Base-by-base conservation (phyloP, 1,140 invertebrate genomes). In the Cydia splendana region DNA sequence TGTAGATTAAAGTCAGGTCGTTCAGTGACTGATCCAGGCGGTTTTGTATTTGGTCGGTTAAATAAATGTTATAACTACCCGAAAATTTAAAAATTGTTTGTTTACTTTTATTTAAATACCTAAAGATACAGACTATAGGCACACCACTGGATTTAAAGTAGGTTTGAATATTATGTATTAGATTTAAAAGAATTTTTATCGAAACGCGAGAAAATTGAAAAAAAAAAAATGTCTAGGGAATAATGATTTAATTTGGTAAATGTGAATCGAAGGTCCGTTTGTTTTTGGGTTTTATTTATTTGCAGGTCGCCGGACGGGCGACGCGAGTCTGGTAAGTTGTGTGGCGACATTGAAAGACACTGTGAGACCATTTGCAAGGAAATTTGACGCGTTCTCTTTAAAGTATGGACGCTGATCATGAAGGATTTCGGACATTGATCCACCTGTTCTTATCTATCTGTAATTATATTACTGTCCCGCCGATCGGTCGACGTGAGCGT, bases 231-330 rank as follows among this genome's bases (percentile, higher is more conserved):
- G 34, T 38, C 34, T 71, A 71, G 67, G 20, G 3, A 10, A 62
- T 71, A 71, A 71, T 42, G n/a, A 71, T 71, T 71, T 71, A 38
- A 71, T 71, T 71, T 71, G 67, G 67, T 71, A 38, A 71, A 38
- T 71, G 67, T 38, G 30, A 71, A 71, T 34, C 34, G 67, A 71
- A 71, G 67, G 67, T 71, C 67, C 67, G 45, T 24, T 71, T 71
- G 67, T 45, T 71, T 71, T 71, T 38, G 38, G 67, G 38, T 71
- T 71, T 71, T 71, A 71, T 71, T 71, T 71, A 71, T 71, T 71
- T 71, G 34, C 67, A 71, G 67, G 34, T 71, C 34, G 67, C 12
- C 67, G 67, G 34, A 5, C n/a, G 5, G n/a, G 15, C 10, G 30
- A 18, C 67, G 67, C 5, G 28, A 71, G 30, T 38, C 67, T 7